These are phyloP conservation scores for Microhierax caerulescens DNA, from an alignment of 2,797 vertebrate genomes.

Conservation along the genomic window DNA sequence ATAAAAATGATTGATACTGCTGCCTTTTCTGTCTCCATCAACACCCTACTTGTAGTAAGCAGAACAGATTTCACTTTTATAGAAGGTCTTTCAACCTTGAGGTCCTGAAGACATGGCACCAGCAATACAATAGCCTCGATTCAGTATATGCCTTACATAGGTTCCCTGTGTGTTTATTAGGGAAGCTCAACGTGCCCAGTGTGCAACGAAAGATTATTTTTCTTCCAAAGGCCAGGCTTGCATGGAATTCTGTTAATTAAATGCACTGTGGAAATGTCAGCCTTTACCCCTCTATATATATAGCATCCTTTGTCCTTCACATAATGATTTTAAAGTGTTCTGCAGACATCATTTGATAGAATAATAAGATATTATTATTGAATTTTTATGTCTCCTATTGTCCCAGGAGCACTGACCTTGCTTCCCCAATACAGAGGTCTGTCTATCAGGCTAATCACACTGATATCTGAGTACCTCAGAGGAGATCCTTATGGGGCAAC, in stretches of 20 bases:
- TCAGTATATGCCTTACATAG: background rate
- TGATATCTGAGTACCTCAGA: constrained; percentile 1
- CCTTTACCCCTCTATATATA: background rate
- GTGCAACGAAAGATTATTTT: constrained; percentile 8
- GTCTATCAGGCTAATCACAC: constrained; percentile 5
- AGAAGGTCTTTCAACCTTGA: background rate
- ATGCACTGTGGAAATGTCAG: background rate
- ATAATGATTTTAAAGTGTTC: constrained; percentile 9
- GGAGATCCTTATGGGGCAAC: background rate
- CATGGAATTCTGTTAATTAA: constrained; percentile 36
- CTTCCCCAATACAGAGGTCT: background rate
- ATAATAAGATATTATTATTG: constrained; percentile 41
- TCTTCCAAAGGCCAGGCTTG: constrained; percentile 22
- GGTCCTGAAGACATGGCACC: background rate
- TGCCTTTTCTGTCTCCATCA: background rate
- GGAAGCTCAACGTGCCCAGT: background rate
- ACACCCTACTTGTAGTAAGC: background rate
- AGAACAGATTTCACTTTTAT: background rate
- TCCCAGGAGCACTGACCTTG: background rate
- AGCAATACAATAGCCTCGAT: background rate
- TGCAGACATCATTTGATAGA: constrained; percentile 21
- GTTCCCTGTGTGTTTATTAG: background rate
- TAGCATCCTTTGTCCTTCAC: constrained; percentile 9
- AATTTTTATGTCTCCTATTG: background rate
- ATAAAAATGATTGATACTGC: background rate